Conservation (phyloP, 1,140 invertebrate genomes). For the Pseudomyrmex concolor region DNA sequence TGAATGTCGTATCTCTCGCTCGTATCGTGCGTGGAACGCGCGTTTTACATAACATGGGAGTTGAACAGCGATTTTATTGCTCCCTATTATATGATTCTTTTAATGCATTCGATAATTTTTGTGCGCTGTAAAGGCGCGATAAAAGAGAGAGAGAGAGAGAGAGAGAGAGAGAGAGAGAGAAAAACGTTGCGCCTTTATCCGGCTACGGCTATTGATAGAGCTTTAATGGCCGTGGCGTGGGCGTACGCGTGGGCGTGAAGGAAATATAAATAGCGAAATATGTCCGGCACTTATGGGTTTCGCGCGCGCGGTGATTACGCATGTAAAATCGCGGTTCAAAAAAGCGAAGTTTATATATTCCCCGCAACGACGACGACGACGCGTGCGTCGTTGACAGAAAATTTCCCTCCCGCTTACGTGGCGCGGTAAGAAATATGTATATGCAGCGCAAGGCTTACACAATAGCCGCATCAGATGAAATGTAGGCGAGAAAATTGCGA, state of each 20-base stretch:
- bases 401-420: conserved; percentile 32
- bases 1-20: conserved; percentile 38
- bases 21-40: background rate
- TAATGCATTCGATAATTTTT: too few relatives aligned
- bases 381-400: conserved; percentile 25
- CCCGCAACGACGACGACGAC: too few relatives aligned
- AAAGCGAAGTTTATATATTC: background rate
- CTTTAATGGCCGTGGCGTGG: conserved; percentile 8
- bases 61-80: too few relatives aligned
- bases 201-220: conserved; percentile 12
- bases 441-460: conserved; percentile 32
- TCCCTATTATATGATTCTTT: too few relatives aligned
- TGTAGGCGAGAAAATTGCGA: conserved; percentile 60
- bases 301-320: background rate
- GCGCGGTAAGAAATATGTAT: conserved; percentile 7
- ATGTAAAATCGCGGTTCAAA: background rate
- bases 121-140: too few relatives aligned
- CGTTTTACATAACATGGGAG: too few relatives aligned
- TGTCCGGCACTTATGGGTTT: conserved; percentile 15
- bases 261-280: conserved; percentile 50
- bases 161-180: background rate
- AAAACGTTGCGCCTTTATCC: background rate
- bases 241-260: conserved; percentile 11
- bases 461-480: conserved; percentile 65
- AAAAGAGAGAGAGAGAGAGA: background rate